These are phyloP conservation scores for Dendroctonus ponderosae DNA, from an alignment of 1,140 invertebrate genomes.

Conservation along the genomic window DNA sequence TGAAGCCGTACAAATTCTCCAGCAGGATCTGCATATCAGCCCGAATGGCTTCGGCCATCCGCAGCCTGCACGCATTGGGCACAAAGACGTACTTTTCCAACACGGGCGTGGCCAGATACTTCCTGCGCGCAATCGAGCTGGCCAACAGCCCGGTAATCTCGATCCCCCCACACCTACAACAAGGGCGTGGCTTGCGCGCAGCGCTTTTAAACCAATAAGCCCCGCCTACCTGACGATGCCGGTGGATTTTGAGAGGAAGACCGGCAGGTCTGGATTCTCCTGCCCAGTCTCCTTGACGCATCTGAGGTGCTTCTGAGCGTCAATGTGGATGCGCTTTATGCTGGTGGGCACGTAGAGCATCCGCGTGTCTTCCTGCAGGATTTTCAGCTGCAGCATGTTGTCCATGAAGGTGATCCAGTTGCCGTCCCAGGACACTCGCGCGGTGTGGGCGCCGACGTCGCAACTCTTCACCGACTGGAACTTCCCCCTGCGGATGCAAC, in stretches of 20 bases:
- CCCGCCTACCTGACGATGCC: constrained; percentile 54
- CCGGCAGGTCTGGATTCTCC: constrained; percentile 54
- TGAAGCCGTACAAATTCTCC: constrained; percentile 70
- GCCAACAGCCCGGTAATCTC: constrained; percentile 81
- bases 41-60: constrained; percentile 52
- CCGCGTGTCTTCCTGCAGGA: constrained; percentile 72
- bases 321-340: constrained; percentile 76
- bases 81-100: constrained; percentile 76
- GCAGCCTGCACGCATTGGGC: constrained; percentile 57
- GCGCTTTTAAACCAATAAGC: background rate
- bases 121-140: constrained; percentile 69
- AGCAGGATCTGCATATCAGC: constrained; percentile 69
- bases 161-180: constrained; percentile 71
- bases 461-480: constrained; percentile 9
- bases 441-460: constrained; percentile 17
- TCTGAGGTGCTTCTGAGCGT: constrained; percentile 68
- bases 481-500: constrained; percentile 11
- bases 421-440: constrained; percentile 62
- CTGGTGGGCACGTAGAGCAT: constrained; percentile 81
- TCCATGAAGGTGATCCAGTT: constrained; percentile 95
- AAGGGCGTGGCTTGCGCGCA: background rate
- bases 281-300: constrained; percentile 42
- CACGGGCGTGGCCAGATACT: constrained; percentile 63
- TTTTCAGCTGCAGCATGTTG: constrained; percentile 85
- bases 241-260: constrained; percentile 53